Percentiles rank a stretch among this genome's conserved stretches.
phyloP scores from a whole-genome alignment of 2,797 vertebrate genomes.

The Myripristis murdjan region DNA sequence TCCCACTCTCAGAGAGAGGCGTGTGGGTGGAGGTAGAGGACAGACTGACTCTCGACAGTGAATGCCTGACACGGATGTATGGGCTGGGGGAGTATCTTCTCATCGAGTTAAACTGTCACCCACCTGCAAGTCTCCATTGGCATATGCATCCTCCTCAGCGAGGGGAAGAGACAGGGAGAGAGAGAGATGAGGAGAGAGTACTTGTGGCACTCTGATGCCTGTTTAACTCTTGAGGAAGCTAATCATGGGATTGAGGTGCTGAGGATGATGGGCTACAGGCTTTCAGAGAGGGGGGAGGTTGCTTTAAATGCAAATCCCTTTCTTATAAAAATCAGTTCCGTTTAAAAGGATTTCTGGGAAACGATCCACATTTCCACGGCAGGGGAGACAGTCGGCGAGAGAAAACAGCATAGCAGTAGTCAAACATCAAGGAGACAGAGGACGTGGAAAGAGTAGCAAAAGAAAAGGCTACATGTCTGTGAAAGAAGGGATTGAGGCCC shows the following conservation, averaged over 20 bases:
- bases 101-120: constrained; percentile 68
- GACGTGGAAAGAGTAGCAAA: constrained; percentile 80
- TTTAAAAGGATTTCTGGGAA: constrained; percentile 91
- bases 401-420: constrained; percentile 80
- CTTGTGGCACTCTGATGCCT: constrained; percentile 84
- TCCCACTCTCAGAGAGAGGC: constrained; percentile 75
- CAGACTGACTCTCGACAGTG: constrained; percentile 75
- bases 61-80: constrained; percentile 79
- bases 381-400: constrained; percentile 83
- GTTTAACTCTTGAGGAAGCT: constrained; percentile 89
- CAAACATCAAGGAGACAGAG: constrained; percentile 83
- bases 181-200: constrained; percentile 64
- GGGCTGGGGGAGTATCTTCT: constrained; percentile 65
- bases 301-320: constrained; percentile 91
- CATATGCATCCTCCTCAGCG: constrained; percentile 66
- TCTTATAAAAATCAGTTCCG: constrained; percentile 90
- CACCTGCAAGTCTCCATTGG: constrained; percentile 78
- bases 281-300: constrained; percentile 72
- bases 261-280: constrained; percentile 81
- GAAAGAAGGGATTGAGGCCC: constrained; percentile 75
- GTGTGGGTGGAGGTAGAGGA: constrained; percentile 77
- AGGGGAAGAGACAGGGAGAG: constrained; percentile 29
- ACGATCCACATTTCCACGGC: constrained; percentile 86
- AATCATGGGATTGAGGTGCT: constrained; percentile 86
- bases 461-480: constrained; percentile 76